phyloP scores from a whole-genome alignment of 2,888 invertebrate species.

The Chesias legatella region DNA sequence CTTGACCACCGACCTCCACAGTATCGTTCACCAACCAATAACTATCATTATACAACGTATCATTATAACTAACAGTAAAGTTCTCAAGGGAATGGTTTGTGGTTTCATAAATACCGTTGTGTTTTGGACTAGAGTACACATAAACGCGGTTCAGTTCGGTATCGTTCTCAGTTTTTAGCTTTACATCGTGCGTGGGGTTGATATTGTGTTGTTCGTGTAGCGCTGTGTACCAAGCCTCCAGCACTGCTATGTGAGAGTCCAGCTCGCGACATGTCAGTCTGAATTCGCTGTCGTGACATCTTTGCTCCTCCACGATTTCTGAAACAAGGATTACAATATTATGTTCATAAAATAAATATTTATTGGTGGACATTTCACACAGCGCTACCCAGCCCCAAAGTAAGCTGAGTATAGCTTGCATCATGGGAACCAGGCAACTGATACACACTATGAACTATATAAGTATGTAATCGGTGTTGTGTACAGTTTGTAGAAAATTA shows the following conservation, averaged over 20 bases:
- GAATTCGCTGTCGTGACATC: conserved; percentile 81
- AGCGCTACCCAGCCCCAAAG: too few species aligned
- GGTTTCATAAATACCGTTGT: conserved; percentile 62
- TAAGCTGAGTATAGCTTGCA: too few species aligned
- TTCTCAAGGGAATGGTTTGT: conserved; percentile 55
- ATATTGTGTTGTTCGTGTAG: conserved; percentile 42
- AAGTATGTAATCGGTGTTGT: too few species aligned
- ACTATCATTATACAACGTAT: conserved; percentile 42
- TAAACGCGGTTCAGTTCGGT: conserved; percentile 64
- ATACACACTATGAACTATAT: too few species aligned
- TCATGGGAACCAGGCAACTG: too few species aligned
- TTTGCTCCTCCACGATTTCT: conserved; percentile 84
- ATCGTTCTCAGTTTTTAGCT: conserved; percentile 63
- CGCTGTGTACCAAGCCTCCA: conserved; percentile 82
- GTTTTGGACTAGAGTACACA: conserved; percentile 72
- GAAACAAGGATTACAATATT: conserved; percentile 46
- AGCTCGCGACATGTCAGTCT: conserved; percentile 82
- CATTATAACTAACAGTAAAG: conserved; percentile 25
- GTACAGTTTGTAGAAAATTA: too few species aligned
- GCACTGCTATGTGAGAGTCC: conserved; percentile 82
- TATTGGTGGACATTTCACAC: too few species aligned
- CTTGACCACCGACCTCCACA: conserved; percentile 50
- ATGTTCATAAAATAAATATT: neutral
- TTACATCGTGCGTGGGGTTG: conserved; percentile 41
- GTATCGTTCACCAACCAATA: conserved; percentile 47